Conservation (phyloP, 2,797 vertebrate genomes). For the Neoniphon sammara region DNA sequence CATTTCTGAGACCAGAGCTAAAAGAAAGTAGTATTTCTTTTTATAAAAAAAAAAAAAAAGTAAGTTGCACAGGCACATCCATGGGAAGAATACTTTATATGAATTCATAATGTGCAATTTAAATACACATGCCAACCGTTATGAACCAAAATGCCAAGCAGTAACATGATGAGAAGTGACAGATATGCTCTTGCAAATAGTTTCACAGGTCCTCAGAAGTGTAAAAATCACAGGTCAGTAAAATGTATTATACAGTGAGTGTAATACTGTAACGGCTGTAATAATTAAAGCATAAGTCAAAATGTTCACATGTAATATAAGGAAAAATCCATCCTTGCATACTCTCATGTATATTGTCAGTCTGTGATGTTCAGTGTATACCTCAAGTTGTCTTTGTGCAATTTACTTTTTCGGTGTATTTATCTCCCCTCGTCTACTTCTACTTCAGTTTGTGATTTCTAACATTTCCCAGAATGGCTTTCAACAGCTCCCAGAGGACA, state of each 20-base stretch:
- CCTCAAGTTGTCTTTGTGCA: too few species aligned
- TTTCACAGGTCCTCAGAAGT: not conserved
- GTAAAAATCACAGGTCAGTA: constrained; percentile 24
- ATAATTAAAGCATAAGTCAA: constrained; percentile 3
- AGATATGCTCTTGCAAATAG: not conserved
- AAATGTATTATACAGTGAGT: constrained; percentile 9
- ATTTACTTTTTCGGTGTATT: too few species aligned
- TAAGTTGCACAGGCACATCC: not conserved
- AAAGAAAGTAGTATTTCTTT: not conserved
- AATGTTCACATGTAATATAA: not conserved
- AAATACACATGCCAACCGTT: constrained; percentile 16
- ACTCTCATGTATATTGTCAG: too few species aligned
- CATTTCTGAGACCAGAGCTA: not conserved
- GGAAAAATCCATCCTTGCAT: too few species aligned
- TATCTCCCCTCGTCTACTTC: too few species aligned
- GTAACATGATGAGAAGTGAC: not conserved
- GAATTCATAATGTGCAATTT: constrained; percentile 17
- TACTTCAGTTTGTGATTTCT: too few species aligned
- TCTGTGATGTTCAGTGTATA: too few species aligned
- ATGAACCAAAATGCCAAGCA: constrained; percentile 1
- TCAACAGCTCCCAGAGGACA: not conserved
- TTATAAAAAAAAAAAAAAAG: not conserved
- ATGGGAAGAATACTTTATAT: constrained; percentile 14
- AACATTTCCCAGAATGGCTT: not conserved
- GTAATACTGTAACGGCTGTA: constrained; percentile 10